These are phyloP conservation scores for Temnothorax ravouxi DNA, from an alignment of 2,888 invertebrate genomes.

Conservation along the genomic window DNA sequence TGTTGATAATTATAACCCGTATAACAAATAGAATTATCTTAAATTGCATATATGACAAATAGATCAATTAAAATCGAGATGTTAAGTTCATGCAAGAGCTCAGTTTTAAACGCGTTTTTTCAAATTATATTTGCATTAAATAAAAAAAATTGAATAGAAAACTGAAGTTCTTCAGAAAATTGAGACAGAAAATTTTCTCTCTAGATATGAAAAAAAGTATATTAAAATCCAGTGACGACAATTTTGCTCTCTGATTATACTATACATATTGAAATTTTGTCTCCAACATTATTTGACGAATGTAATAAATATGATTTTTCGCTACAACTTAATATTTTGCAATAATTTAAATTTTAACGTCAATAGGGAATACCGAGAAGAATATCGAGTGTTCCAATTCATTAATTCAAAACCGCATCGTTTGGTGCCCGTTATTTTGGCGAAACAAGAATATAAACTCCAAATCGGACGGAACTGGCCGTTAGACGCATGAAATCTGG, in stretches of 20 bases:
- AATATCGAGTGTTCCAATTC: not conserved
- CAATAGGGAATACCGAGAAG: too few species aligned
- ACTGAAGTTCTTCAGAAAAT: not conserved
- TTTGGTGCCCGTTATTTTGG: not conserved
- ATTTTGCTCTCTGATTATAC: too few species aligned
- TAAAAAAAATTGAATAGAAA: not conserved
- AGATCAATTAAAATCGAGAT: not conserved
- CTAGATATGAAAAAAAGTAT: not conserved
- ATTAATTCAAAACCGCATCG: not conserved
- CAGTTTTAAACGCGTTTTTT: not conserved
- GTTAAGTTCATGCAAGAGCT: not conserved
- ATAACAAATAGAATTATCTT: not conserved
- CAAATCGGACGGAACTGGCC: not conserved
- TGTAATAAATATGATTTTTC: not conserved
- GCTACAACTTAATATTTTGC: not conserved
- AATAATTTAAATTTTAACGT: not conserved
- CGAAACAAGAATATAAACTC: not conserved
- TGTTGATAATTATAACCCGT: not conserved
- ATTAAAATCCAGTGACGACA: not conserved
- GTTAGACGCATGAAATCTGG: constrained; percentile 6
- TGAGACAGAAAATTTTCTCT: not conserved
- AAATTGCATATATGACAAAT: not conserved
- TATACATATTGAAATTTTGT: too few species aligned
- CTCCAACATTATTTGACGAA: not conserved
- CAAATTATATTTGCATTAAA: not conserved